Base-by-base conservation (phyloP, 2,797 vertebrate species). In the Antrozous pallidus region DNA sequence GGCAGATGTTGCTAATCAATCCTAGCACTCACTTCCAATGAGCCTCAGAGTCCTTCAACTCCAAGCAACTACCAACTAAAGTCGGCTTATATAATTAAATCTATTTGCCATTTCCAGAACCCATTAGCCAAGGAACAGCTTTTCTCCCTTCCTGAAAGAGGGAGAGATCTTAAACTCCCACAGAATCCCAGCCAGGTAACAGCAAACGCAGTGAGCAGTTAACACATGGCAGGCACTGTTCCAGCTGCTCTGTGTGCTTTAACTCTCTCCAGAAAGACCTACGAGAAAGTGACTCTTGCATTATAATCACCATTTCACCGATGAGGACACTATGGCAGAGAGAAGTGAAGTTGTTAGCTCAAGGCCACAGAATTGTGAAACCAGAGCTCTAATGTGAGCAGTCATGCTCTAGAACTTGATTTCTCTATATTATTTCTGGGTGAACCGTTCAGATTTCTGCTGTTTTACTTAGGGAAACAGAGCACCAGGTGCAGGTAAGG, bases 71-170 rank as follows among this genome's bases (percentile, higher is more conserved):
- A 90, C 80, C 77, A 69, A 7, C 4, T 22, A 45, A 90, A 69
- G n/a, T 20, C n/a, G 31, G 22, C 26, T 33, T 17, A 40, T 28
- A 47, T 20, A 17, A 83, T 26, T 47, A 88, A 92, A 92, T 9
- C 31, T 73, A 73, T 73, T 88, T 92, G 73, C 36, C 20, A 82
- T 70, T 73, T 85, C 51, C 70, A 95, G 73, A 92, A 82, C 45
- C 45, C 67, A 63, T 40, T 80, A 85, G 20, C 73, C 81, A 90
- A 90, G 36, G 42, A 83, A 80, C 1, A 56, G 45, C 26, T 93
- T 61, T 45, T 85, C 82, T 71, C 33, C 8, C n/a, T 92, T 81
- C 22, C 40, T 91, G 56, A 71, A 93, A 65, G 74, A 58, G 14
- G 75, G 58, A 77, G 18, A 80, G 49, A 42, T 63, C 8, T 56